phyloP scores from a whole-genome alignment of 1,140 invertebrate genomes.

The Ceratina calcarata region DNA sequence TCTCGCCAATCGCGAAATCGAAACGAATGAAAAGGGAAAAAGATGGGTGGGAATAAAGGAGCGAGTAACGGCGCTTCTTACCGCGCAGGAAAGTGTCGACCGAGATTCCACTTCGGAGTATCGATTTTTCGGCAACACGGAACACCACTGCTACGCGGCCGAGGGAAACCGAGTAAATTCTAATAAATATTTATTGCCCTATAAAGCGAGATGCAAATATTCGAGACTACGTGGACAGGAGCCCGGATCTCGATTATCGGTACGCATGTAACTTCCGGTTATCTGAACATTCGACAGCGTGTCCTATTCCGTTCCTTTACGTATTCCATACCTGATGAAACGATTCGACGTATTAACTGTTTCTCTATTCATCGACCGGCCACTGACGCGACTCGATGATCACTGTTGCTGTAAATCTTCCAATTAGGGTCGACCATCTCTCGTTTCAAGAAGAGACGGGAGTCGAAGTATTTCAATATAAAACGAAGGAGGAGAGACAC shows the following conservation, averaged over 20 bases:
- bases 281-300: conserved; percentile 24
- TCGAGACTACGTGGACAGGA: not conserved
- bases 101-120: conserved; percentile 24
- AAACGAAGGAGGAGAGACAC: not conserved
- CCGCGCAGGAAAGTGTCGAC: conserved; percentile 1
- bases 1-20: no score
- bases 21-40: not conserved
- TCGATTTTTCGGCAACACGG: conserved; percentile 48
- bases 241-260: conserved; percentile 35
- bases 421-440: no score
- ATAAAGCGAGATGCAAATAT: conserved; percentile 56
- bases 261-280: conserved; percentile 27
- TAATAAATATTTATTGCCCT: conserved; percentile 73
- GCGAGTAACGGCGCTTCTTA: not conserved
- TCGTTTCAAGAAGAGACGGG: no score
- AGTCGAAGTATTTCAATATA: not conserved
- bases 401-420: no score
- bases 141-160: not conserved
- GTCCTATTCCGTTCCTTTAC: not conserved
- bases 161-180: conserved; percentile 54
- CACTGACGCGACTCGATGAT: no score
- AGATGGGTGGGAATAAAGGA: not conserved
- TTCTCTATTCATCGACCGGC: no score
- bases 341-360: no score
- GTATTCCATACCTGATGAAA: no score